phyloP scores from a whole-genome alignment of 2,888 invertebrate genomes.

The Gonocerus acuteangulatus region DNA sequence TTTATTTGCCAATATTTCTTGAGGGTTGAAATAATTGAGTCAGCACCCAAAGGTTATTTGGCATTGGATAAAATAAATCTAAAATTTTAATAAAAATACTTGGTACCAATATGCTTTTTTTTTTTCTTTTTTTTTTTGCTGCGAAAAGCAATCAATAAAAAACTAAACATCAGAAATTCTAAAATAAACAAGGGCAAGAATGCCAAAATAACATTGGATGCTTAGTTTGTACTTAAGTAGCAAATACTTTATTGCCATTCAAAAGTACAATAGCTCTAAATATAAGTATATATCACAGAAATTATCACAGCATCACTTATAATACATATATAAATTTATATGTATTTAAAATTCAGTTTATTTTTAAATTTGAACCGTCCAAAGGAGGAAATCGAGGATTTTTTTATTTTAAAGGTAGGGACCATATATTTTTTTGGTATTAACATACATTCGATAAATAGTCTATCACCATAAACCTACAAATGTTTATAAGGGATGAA shows the following conservation, averaged over 20 bases:
- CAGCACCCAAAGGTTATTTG: slow-evolving; percentile 27
- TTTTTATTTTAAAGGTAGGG: slow-evolving; percentile 29
- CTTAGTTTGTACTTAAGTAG: slow-evolving; percentile 30
- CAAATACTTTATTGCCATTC: slow-evolving; percentile 31
- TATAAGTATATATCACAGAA: slow-evolving; percentile 31
- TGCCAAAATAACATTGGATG: slow-evolving; percentile 29
- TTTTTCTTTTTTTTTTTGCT: no score
- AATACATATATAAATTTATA: slow-evolving; percentile 24
- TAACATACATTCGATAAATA: slow-evolving; percentile 18
- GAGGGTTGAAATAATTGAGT: slow-evolving; percentile 26
- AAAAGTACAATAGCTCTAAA: slow-evolving; percentile 29
- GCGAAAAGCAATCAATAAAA: no score
- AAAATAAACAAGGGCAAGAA: background rate
- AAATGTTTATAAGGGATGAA: slow-evolving; percentile 1
- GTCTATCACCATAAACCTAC: slow-evolving; percentile 13
- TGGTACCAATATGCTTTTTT: no score
- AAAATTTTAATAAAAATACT: background rate
- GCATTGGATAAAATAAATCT: slow-evolving; percentile 14
- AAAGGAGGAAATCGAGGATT: slow-evolving; percentile 19
- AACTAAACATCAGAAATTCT: no score
- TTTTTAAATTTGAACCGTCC: background rate
- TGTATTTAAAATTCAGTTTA: slow-evolving; percentile 1
- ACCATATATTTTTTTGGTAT: slow-evolving; percentile 21
- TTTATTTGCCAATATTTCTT: slow-evolving; percentile 14
- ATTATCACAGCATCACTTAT: slow-evolving; percentile 18